A percentile compares a stretch with the other conserved stretches of the same genome.
Evolutionary conservation across 2,797 vertebrate genomes (phyloP).

Genomic region (Austrolebias charrua): DNA sequence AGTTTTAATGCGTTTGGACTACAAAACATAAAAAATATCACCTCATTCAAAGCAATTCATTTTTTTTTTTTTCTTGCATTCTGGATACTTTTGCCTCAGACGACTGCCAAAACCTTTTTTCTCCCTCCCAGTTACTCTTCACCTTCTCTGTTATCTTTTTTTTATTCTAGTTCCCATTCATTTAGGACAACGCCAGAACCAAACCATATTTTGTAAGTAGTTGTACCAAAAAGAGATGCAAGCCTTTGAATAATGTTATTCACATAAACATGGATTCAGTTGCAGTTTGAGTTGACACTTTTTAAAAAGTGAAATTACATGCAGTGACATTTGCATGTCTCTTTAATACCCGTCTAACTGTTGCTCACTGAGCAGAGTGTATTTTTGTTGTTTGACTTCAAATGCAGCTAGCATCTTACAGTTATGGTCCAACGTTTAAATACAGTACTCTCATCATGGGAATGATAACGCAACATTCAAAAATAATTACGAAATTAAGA

Average conservation of each 20-base stretch:
- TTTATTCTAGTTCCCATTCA: conserved; percentile 61
- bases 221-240: conserved; percentile 10
- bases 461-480: too few relatives aligned
- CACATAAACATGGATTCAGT: conserved; percentile 9
- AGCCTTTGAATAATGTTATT: conserved; percentile 18
- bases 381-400: conserved; percentile 5
- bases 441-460: too few relatives aligned
- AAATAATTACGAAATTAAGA: too few relatives aligned
- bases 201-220: conserved; percentile 70
- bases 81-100: conserved; percentile 21
- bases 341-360: conserved; percentile 20
- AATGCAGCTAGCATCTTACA: conserved; percentile 8
- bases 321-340: conserved; percentile 51
- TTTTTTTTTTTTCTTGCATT: conserved; percentile 30
- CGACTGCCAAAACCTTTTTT: conserved; percentile 21
- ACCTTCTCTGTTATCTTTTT: conserved; percentile 49
- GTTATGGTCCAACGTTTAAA: too few relatives aligned
- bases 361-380: conserved; percentile 1
- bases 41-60: conserved; percentile 27
- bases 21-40: conserved; percentile 41
- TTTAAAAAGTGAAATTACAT: conserved; percentile 12
- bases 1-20: conserved; percentile 25
- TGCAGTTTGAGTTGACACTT: conserved; percentile 17
- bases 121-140: conserved; percentile 25
- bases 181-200: conserved; percentile 61